Evolutionary conservation across 2,888 invertebrate genomes (phyloP).

Genomic region (Tyria jacobaeae): DNA sequence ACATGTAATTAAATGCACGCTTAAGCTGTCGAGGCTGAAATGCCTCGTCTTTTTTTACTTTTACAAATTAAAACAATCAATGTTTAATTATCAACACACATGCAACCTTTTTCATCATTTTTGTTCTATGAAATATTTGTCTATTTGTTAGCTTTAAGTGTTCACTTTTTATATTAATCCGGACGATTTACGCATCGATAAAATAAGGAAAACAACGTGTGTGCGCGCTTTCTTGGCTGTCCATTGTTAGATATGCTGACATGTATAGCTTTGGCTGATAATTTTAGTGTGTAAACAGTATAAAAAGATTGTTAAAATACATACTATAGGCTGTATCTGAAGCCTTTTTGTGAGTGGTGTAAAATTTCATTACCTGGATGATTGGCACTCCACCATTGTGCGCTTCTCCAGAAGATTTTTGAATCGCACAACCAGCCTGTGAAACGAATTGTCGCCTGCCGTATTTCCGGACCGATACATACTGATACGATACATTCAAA

Average conservation of each 20-base stretch:
- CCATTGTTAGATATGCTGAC: constrained; percentile 26
- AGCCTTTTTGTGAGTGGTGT: neutral
- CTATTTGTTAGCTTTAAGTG: constrained; percentile 35
- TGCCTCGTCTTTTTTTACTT: constrained; percentile 33
- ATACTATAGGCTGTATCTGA: too few relatives aligned
- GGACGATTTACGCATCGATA: constrained; percentile 57
- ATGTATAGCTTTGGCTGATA: constrained; percentile 35
- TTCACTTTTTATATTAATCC: constrained; percentile 47
- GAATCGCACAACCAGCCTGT: too few relatives aligned
- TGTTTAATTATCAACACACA: constrained; percentile 38
- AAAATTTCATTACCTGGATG: neutral
- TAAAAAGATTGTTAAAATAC: neutral
- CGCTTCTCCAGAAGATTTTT: too few relatives aligned
- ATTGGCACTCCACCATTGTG: too few relatives aligned
- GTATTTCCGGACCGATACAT: too few relatives aligned
- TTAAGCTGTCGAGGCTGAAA: constrained; percentile 26
- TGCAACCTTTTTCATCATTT: constrained; percentile 46
- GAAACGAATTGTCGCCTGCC: too few relatives aligned
- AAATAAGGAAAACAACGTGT: constrained; percentile 61
- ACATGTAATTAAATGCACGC: constrained; percentile 37
- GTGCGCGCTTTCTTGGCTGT: constrained; percentile 13
- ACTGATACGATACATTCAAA: too few relatives aligned
- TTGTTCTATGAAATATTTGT: constrained; percentile 35
- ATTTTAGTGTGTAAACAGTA: neutral
- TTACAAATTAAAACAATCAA: constrained; percentile 32